These are phyloP conservation scores for Nipponacmea schrenckii DNA, from an alignment of 2,888 invertebrate species.

Conservation along the genomic window DNA sequence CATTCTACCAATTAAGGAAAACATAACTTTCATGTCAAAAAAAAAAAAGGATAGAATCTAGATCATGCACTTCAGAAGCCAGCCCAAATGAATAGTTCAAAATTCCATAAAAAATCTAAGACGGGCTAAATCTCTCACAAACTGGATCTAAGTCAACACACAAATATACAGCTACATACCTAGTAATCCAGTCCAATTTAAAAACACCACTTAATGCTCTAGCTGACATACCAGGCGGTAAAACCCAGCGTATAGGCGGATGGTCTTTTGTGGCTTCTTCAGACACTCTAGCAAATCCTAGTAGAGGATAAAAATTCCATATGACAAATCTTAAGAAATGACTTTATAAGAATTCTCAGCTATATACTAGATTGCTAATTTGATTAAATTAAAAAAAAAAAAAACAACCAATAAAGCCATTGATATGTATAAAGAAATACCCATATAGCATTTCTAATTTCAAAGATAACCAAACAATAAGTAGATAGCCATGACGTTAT, in stretches of 20 bases:
- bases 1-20: background rate
- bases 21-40: background rate
- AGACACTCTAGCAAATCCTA: slow-evolving; percentile 89
- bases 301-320: background rate
- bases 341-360: background rate
- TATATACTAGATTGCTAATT: background rate
- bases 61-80: no score
- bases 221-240: slow-evolving; percentile 92
- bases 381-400: no score
- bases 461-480: no score
- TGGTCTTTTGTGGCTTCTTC: slow-evolving; percentile 91
- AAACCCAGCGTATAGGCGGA: slow-evolving; percentile 82
- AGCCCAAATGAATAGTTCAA: no score
- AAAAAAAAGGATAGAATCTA: background rate
- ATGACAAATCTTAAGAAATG: background rate
- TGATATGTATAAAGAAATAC: no score
- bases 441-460: no score
- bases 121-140: background rate
- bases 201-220: slow-evolving; percentile 95
- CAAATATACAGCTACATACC: slow-evolving; percentile 56
- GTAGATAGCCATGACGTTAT: no score
- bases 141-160: no score
- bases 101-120: background rate
- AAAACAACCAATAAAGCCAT: no score
- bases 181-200: slow-evolving; percentile 96